Conservation (phyloP, 2,797 vertebrate species). For the Rhyacichthys aspro region DNA sequence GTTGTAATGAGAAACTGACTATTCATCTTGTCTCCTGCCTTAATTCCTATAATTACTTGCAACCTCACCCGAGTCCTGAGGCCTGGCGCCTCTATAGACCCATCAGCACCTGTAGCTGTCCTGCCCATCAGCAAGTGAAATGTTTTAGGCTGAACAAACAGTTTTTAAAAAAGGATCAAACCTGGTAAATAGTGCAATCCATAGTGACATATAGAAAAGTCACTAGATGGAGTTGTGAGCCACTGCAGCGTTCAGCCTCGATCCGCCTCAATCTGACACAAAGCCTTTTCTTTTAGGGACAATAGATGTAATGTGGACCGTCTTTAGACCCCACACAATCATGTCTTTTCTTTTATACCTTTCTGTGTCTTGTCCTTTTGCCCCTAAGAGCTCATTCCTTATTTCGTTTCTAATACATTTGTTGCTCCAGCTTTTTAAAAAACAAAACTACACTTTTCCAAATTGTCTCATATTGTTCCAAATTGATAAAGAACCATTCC, state of each 20-base stretch:
- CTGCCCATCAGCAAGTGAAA: conserved; percentile 6
- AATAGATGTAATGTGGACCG: no score
- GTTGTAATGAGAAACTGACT: conserved; percentile 26
- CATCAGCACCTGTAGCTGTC: conserved; percentile 27
- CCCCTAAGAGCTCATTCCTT: no score
- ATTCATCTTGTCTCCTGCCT: conserved; percentile 25
- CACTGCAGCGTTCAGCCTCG: no score
- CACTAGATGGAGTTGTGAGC: neutral
- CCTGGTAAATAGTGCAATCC: neutral
- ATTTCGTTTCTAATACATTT: no score
- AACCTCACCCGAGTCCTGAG: conserved; percentile 5
- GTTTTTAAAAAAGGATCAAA: neutral
- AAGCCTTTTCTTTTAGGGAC: no score
- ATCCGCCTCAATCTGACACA: no score
- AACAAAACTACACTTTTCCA: no score
- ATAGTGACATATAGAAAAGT: neutral
- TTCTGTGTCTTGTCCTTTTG: no score
- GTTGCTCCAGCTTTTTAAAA: no score
- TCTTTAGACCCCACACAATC: no score
- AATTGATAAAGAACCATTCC: neutral
- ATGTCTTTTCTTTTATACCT: no score
- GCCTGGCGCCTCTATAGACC: conserved; percentile 9
- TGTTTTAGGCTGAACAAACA: no score
- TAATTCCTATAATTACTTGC: conserved; percentile 44
- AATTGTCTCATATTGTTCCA: neutral